These are phyloP conservation scores for Apamea monoglypha DNA, from an alignment of 2,888 invertebrate species.

Conservation along the genomic window DNA sequence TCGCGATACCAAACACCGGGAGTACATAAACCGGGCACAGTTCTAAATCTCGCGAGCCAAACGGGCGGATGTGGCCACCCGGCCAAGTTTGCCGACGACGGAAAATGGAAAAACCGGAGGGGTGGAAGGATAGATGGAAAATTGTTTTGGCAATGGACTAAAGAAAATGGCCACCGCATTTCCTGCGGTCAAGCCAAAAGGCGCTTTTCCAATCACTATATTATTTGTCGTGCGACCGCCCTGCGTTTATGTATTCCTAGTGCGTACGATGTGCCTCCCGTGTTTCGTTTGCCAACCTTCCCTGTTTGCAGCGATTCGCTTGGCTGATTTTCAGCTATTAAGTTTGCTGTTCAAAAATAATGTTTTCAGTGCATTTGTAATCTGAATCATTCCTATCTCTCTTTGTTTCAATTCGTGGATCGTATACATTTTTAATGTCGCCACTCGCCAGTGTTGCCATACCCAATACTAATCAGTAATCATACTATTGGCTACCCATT, in stretches of 20 bases:
- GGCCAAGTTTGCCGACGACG: slow-evolving; percentile 83
- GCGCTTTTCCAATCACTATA: slow-evolving; percentile 82
- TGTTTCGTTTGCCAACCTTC: slow-evolving; percentile 65
- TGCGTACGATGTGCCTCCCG: slow-evolving; percentile 70
- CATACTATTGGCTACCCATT: slow-evolving; percentile 12
- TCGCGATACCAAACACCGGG: slow-evolving; percentile 61
- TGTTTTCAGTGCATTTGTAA: slow-evolving; percentile 7
- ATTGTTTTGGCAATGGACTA: slow-evolving; percentile 88
- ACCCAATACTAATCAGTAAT: slow-evolving; percentile 34
- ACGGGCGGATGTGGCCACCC: slow-evolving; percentile 75
- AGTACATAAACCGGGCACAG: slow-evolving; percentile 69
- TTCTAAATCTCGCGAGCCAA: slow-evolving; percentile 78
- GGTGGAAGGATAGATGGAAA: slow-evolving; percentile 72
- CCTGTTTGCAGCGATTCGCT: slow-evolving; percentile 59
- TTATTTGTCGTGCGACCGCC: slow-evolving; percentile 73
- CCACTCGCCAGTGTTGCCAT: not conserved
- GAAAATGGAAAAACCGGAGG: slow-evolving; percentile 82
- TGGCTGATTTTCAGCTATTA: slow-evolving; percentile 63
- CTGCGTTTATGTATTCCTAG: slow-evolving; percentile 79
- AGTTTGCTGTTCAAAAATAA: slow-evolving; percentile 45
- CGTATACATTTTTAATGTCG: not conserved
- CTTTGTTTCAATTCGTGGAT: not conserved
- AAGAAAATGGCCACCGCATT: slow-evolving; percentile 86
- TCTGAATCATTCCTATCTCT: slow-evolving; percentile 2
- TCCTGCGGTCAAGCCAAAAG: slow-evolving; percentile 78